Evolutionary conservation across 2,797 vertebrate species (phyloP).

Genomic region (Characodon lateralis): DNA sequence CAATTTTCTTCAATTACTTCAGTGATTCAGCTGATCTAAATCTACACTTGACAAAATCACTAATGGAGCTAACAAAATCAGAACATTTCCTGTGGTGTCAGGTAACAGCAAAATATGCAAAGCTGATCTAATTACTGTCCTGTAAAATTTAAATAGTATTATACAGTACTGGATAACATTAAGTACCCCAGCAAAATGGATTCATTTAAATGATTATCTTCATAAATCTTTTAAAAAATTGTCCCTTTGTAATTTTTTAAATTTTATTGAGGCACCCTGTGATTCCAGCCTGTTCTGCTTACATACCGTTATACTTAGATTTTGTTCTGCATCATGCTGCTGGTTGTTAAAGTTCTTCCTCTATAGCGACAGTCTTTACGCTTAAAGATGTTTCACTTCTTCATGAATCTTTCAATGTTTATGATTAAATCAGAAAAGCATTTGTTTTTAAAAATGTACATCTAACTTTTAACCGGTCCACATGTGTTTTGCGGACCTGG

Average conservation of each 20-base stretch:
- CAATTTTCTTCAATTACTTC: conserved; percentile 27
- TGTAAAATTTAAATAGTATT: not conserved
- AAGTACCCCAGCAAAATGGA: not conserved
- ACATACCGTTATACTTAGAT: not conserved
- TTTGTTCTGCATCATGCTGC: not conserved
- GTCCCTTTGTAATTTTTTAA: not conserved
- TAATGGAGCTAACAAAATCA: conserved; percentile 16
- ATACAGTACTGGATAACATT: not conserved
- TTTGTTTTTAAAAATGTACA: not conserved
- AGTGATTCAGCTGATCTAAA: conserved; percentile 29
- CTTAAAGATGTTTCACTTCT: not conserved
- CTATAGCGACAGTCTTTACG: not conserved
- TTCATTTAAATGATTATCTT: not conserved
- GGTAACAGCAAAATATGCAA: not conserved
- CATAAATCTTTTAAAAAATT: not conserved
- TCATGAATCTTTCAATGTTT: not conserved
- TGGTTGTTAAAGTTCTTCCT: not conserved
- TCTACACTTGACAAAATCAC: conserved; percentile 17
- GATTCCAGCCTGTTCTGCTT: not conserved
- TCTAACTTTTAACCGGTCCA: too few species aligned
- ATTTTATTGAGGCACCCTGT: not conserved
- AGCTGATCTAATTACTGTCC: conserved; percentile 10
- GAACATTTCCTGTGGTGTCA: conserved; percentile 18
- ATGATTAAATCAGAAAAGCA: not conserved
- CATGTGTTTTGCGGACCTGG: too few species aligned